Conservation (phyloP, 2,888 invertebrate genomes). For the Phortica okadai region DNA sequence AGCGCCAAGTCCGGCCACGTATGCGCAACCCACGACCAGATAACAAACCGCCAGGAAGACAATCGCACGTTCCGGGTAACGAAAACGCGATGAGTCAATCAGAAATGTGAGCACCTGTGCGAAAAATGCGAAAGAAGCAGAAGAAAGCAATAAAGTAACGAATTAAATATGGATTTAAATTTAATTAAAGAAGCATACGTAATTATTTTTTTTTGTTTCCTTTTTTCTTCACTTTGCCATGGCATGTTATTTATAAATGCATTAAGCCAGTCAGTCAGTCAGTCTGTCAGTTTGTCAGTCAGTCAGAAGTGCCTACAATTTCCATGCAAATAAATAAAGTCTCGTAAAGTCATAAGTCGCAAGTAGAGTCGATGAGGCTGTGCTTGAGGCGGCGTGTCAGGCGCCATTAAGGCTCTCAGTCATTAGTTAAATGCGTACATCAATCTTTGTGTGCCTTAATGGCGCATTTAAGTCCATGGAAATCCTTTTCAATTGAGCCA, state of each 20-base stretch:
- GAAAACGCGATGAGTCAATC: conserved; percentile 95
- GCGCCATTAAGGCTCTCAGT: conserved; percentile 14
- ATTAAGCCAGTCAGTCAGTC: conserved; percentile 44
- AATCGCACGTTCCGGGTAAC: conserved; percentile 98
- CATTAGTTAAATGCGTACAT: conserved; percentile 24
- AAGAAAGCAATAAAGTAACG: conserved; percentile 40
- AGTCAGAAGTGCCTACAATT: not conserved
- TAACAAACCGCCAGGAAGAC: conserved; percentile 98
- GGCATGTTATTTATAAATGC: conserved; percentile 54
- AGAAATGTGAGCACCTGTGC: conserved; percentile 88
- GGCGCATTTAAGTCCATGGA: not conserved
- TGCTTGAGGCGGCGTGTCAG: not conserved
- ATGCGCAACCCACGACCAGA: conserved; percentile 94
- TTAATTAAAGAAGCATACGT: conserved; percentile 54
- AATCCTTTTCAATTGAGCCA: not conserved
- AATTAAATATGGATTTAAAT: conserved; percentile 61
- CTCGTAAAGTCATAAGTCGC: not conserved
- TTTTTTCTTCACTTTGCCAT: not conserved
- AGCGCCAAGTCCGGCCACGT: conserved; percentile 90
- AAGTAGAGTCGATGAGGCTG: not conserved
- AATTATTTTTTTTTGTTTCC: not conserved
- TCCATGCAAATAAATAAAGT: conserved; percentile 2
- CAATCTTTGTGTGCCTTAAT: not conserved
- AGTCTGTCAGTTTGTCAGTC: not conserved
- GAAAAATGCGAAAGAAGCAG: conserved; percentile 41